Base-by-base conservation (phyloP, 2,888 invertebrate genomes). In the Andrena haemorrhoa region DNA sequence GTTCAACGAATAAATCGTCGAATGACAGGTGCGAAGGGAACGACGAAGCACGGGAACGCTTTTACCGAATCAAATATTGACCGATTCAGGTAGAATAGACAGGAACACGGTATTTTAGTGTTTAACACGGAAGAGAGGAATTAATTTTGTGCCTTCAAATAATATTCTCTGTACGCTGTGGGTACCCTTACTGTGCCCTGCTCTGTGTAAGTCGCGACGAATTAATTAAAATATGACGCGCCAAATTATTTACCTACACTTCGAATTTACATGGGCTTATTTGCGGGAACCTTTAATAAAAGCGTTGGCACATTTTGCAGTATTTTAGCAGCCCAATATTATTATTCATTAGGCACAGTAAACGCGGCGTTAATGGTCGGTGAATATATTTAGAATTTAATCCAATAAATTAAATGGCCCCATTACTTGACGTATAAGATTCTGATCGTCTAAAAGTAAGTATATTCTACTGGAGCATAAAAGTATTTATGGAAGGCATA, bases 11-110 rank as follows among this genome's bases (percentile, higher is more conserved):
- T n/a, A 12, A 7, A 10, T 10, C 23, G n/a, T 35, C 2, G 53
- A 35, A 12, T 23, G 3, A 53, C 0, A 23, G 41, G 29, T 3
- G 12, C 16, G 2, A 29, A 31, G 8, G 20, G 33, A 35, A 29
- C 53, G 16, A 47, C 33, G 58, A 33, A 29, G 23, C 33, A 64
- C 10, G 58, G 8, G 60, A 60, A 49, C 31, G 64, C n/a, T 64
- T 56, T 64, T 76, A 47, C 47, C 10, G 16, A 33, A 6, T 47
- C 20, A 73, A 76, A 74, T 76, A 74, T 76, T 58, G 33, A 74
- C 26, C 33, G 8, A 31, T 26, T 33, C 16, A 47, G 29, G 29
- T 35, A 20, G 35, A 29, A 72, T 29, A 72, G 26, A 23, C n/a
- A n/a, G 0, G 51, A 51, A 53, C 23, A 53, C 5, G 16, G 49